These are phyloP conservation scores for Acanthaster planci DNA, from an alignment of 35 echinoderm and acorn worm species.

Conservation along the genomic window DNA sequence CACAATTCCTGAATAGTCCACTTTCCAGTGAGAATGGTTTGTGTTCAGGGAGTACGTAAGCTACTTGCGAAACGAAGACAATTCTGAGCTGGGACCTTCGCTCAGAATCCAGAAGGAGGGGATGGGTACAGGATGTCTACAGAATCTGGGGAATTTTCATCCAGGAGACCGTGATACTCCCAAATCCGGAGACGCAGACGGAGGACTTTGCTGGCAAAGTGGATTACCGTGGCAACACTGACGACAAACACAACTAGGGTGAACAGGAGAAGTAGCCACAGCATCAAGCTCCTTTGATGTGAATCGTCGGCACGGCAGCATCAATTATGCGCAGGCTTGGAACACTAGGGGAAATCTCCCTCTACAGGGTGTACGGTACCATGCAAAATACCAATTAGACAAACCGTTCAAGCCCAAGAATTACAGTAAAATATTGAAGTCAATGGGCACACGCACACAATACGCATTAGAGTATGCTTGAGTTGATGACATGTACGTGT, in stretches of 20 bases:
- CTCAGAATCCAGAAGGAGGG: background rate
- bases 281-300: background rate
- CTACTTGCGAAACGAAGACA: background rate
- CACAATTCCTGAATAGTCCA: no score
- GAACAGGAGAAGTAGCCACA: slow-evolving; percentile 32
- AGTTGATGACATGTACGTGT: no score
- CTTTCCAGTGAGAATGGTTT: no score
- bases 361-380: no score
- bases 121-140: background rate
- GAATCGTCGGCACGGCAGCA: background rate
- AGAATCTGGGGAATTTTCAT: background rate
- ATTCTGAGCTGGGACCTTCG: background rate
- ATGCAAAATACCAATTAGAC: no score
- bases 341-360: background rate
- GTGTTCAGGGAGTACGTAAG: no score
- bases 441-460: background rate
- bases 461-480: no score
- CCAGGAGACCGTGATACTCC: slow-evolving; percentile 39
- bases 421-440: background rate
- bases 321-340: background rate
- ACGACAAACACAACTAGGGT: slow-evolving; percentile 38
- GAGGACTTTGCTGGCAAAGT: slow-evolving; percentile 40
- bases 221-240: slow-evolving; percentile 18
- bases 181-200: slow-evolving; percentile 37
- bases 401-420: background rate